These are phyloP conservation scores for Hyalella azteca DNA, from an alignment of 2,888 invertebrate genomes.

Conservation along the genomic window DNA sequence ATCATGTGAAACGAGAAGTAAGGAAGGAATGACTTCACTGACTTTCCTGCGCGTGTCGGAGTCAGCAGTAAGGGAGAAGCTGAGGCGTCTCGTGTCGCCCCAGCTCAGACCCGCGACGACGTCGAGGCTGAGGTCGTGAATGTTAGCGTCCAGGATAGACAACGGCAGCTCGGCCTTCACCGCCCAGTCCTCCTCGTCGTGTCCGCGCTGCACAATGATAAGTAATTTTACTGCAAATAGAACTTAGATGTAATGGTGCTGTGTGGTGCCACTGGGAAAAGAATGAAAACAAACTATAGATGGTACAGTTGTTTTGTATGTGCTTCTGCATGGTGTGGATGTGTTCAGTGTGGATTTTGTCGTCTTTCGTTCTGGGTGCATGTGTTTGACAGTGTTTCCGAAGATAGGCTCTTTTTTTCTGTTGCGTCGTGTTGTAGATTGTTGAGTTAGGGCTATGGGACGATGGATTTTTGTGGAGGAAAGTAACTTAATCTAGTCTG, in stretches of 20 bases:
- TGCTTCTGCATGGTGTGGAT: too few relatives aligned
- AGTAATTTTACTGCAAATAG: neutral
- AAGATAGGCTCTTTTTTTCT: too few relatives aligned
- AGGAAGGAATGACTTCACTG: too few relatives aligned
- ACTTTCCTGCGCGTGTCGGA: constrained; percentile 44
- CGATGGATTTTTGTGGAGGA: too few relatives aligned
- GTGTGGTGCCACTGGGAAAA: neutral
- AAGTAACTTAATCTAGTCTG: too few relatives aligned
- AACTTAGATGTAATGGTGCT: neutral
- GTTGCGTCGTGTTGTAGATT: too few relatives aligned
- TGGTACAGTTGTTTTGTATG: too few relatives aligned
- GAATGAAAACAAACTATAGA: neutral
- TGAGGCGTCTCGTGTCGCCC: constrained; percentile 36
- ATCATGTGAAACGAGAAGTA: too few relatives aligned
- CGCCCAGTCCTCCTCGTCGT: constrained; percentile 42
- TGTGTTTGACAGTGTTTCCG: neutral
- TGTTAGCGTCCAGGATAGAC: constrained; percentile 43
- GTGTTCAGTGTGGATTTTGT: too few relatives aligned
- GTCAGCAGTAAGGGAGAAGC: constrained; percentile 40
- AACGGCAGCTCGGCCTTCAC: constrained; percentile 46
- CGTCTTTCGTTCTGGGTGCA: neutral
- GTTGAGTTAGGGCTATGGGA: too few relatives aligned
- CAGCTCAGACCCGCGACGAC: constrained; percentile 41
- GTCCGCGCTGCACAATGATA: constrained; percentile 29
- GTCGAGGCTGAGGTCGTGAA: constrained; percentile 42